Conservation (phyloP, 2,113 vertebrate species). For the Cephalopterus ornatus region DNA sequence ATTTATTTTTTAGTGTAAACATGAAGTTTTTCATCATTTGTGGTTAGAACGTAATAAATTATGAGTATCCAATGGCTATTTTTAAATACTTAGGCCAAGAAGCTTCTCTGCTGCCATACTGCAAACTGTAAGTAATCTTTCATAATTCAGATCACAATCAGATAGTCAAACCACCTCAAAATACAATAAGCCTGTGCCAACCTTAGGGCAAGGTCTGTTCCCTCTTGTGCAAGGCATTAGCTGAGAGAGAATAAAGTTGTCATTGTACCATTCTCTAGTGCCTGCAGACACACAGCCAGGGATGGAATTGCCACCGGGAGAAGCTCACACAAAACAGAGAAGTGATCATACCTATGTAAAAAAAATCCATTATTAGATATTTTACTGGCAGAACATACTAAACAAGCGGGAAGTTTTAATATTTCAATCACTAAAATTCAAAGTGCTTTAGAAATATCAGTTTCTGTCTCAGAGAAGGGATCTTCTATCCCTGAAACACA, state of each 20-base stretch:
- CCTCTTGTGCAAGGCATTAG: background rate
- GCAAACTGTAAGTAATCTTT: background rate
- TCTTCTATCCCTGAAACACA: background rate
- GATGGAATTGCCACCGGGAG: slow-evolving; percentile 89
- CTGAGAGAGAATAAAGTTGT: slow-evolving; percentile 2
- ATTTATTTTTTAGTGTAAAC: background rate
- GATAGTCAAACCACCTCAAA: background rate
- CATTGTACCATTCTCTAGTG: slow-evolving; percentile 77
- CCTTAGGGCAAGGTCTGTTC: background rate
- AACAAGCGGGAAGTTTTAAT: background rate
- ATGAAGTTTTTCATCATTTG: background rate
- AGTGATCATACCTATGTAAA: slow-evolving; percentile 87
- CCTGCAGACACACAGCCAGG: slow-evolving; percentile 86
- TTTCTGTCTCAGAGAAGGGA: background rate
- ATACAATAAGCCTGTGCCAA: background rate
- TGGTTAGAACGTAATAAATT: background rate
- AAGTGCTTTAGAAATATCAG: background rate
- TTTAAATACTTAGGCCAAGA: background rate
- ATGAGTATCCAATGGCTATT: background rate
- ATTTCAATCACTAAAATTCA: background rate
- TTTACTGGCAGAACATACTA: background rate
- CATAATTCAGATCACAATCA: background rate
- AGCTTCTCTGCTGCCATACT: background rate
- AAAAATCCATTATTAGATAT: background rate
- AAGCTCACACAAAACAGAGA: slow-evolving; percentile 93